Base-by-base conservation (phyloP, 2,113 vertebrate species). In the Dryoscopus gambensis region DNA sequence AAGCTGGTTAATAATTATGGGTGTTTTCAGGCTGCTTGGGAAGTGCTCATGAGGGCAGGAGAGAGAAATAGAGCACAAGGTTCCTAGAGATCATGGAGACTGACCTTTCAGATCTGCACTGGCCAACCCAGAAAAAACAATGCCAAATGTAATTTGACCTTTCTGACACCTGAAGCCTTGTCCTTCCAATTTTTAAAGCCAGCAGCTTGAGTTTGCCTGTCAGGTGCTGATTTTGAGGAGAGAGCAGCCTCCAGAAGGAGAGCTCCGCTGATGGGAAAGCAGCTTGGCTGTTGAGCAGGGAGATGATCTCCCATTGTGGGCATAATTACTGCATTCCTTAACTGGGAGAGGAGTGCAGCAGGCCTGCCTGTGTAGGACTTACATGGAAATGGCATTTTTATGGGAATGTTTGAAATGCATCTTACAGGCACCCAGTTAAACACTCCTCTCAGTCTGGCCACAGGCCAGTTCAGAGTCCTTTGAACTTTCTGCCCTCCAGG, bases 371-470 rank as follows among this genome's bases (percentile, higher is more conserved):
- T 33, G 31, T 88, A 56, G 68, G 90, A 92, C 93, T 93, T 96
- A 90, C 22, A 95, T 89, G 90, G 96, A 94, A 96, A 95, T 92
- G 93, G 93, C 83, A 93, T 96, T 96, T 95, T 96, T 93, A 95
- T 91, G 95, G 73, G 93, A 96, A 96, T 95, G 50, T 81, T 94
- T 94, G 95, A 96, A 90, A 96, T 96, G 90, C 73, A 39, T 87
- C 64, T 60, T 73, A 15, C 57, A 96, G 88, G 56, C 92, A 88
- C 93, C 87, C 95, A 19, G 52, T 90, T 67, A 83, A 94, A 93
- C 68, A 84, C 82, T 93, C 79, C 83, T 94, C 63, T 67, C 33
- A 17, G 6, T 49, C 79, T 96, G 95, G 92, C 92, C 65, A 78
- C 59, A 42, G 40, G 90, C 93, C 90, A 95, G 52, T 17, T 83